Evolutionary conservation across 2,113 vertebrate species (phyloP), one percentile per base, ranked within the genome.

Genomic region (Rhinopomastus cyanomelas): DNA sequence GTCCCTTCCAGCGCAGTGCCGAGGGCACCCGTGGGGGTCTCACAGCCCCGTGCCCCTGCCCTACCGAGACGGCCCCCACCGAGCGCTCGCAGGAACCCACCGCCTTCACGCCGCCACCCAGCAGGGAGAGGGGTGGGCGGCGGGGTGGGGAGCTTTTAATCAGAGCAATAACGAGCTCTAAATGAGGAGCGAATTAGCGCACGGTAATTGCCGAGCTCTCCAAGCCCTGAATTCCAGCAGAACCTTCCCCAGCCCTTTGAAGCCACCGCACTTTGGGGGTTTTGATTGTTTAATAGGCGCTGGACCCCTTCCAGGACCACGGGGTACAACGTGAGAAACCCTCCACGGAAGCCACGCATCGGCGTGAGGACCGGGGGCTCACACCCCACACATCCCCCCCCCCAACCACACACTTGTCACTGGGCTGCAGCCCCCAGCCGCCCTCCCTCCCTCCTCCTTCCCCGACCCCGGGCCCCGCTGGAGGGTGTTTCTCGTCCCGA

Each of bases 401-500:
- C n/a, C n/a, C n/a, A n/a, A n/a, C n/a, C 57, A 12, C 36, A 25
- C 51, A 3, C 20, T 48, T 36, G 16, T 20, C 19, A n/a, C 23
- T 9, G 64, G 51, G 66, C 86, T 0, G 16, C 56, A 42, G 16
- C 90, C 88, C n/a, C 52, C 81, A 92, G 89, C 56, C 89, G 94
- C 90, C 61, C 51, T 42, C 39, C 39, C n/a, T n/a, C n/a, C n/a
- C n/a, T n/a, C n/a, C n/a, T n/a, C 15, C 39, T 42, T 5, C 68
- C 81, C 93, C 49, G 34, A 92, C 72, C 14, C 90, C 97, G 97
- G 97, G 93, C 48, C 78, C 96, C 92, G 97, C 96, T 98, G 97
- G 97, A 95, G 91, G 96, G 97, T 95, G 93, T 97, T 97, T 96
- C 98, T 97, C 90, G 90, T 98, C 95, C 97, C 84, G 55, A 96